Base-by-base conservation (phyloP, 2,797 vertebrate species). In the Eospalax fontanierii region DNA sequence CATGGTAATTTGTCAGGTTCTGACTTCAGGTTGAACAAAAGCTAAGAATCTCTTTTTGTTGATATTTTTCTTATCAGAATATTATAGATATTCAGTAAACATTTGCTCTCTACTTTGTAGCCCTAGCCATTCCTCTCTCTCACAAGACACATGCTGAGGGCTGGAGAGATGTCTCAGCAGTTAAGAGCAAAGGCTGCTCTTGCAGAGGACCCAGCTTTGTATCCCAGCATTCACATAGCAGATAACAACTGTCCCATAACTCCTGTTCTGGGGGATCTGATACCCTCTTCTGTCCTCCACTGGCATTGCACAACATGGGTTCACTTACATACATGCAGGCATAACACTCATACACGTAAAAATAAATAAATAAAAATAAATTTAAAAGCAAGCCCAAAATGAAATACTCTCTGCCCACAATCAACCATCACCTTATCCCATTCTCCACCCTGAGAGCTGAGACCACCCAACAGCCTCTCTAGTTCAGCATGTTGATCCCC, bases 401-500 rank as follows among this genome's bases (percentile, higher is more conserved):
- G 14, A 89, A 87, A 63, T 3, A 74, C 71, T 14, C 8, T 71
- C 43, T 90, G 33, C n/a, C 63, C 40, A 46, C 50, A 66, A 33
- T 82, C 21, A 71, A 18, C 6, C 11, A n/a, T 9, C 35, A 68
- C 14, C 10, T 33, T 50, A 59, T 28, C 57, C 35, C 33, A 61
- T 11, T 43, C 54, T 87, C 4, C 2, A 3, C 30, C 54, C 26
- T 59, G 84, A 74, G 74, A 65, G 70, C 63, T 21, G 14, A 84
- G 38, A 43, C 10, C 0, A 21, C 22, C 19, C 4, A 61, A 82
- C 50, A 38, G 14, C 5, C 19, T 0, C 0, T 57, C 16, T 9
- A 70, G 24, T 28, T 43, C 2, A 0, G 30, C 6, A 26, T 63
- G n/a, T 40, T 12, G 30, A 26, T 46, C 8, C 15, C 3, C 0